A percentile compares a stretch with the other conserved stretches of the same genome.
These are phyloP conservation scores for Apis mellifera DNA, from an alignment of 1,140 invertebrate species.

Conservation along the genomic window DNA sequence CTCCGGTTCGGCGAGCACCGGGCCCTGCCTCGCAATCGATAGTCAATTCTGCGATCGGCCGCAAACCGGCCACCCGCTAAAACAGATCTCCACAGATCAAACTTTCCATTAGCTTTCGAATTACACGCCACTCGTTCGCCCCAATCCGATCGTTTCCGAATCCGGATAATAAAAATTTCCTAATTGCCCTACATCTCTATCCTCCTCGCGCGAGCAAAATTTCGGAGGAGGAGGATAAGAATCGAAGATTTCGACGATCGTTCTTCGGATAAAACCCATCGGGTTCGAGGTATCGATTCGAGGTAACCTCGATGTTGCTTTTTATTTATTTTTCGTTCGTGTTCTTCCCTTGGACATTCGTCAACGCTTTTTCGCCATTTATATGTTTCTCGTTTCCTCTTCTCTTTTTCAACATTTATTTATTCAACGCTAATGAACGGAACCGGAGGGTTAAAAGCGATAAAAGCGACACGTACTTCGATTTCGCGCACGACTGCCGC, in stretches of 20 bases:
- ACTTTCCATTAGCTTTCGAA: slow-evolving; percentile 60
- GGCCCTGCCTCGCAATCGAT: slow-evolving; percentile 45
- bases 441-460: neutral
- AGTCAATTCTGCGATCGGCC: slow-evolving; percentile 55
- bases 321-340: slow-evolving; percentile 6
- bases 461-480: slow-evolving; percentile 32
- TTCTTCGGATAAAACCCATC: neutral
- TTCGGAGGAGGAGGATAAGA: neutral
- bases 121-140: neutral
- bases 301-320: neutral
- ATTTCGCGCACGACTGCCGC: slow-evolving; percentile 15
- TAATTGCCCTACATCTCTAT: neutral
- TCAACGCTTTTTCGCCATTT: neutral
- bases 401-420: neutral
- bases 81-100: slow-evolving; percentile 49
- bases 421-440: slow-evolving; percentile 31
- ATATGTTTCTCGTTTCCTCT: neutral
- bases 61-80: slow-evolving; percentile 24
- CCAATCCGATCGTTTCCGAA: neutral
- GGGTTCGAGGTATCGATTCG: slow-evolving; percentile 19
- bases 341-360: neutral
- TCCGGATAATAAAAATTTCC: neutral
- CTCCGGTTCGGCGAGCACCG: slow-evolving; percentile 45
- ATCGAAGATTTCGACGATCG: neutral
- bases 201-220: too few relatives aligned